Evolutionary conservation across 2,797 vertebrate genomes (phyloP).

Genomic region (Poecilia picta): DNA sequence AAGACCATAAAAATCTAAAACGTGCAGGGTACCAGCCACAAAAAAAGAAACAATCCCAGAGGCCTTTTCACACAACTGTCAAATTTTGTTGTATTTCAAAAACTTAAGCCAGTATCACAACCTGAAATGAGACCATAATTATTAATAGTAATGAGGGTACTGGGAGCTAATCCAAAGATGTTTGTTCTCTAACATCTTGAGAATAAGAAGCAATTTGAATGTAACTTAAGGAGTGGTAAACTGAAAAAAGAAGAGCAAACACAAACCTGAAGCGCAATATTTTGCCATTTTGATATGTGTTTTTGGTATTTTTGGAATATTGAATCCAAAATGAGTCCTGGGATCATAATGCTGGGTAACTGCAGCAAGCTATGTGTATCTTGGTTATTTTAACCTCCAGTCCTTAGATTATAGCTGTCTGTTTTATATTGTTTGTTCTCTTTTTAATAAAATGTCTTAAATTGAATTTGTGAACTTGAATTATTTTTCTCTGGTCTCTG

Average conservation of each 20-base stretch:
- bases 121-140: neutral
- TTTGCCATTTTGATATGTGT: neutral
- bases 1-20: neutral
- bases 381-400: slow-evolving; percentile 46
- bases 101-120: neutral
- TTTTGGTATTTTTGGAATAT: slow-evolving; percentile 1
- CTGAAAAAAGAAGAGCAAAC: slow-evolving; percentile 1
- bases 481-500: neutral
- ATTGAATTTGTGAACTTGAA: neutral
- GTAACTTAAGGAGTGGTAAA: neutral
- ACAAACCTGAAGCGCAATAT: neutral
- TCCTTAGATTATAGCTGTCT: slow-evolving; percentile 30
- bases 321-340: slow-evolving; percentile 1
- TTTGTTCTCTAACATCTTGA: neutral
- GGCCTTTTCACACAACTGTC: neutral
- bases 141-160: neutral
- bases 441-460: slow-evolving; percentile 53
- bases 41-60: neutral
- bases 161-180: neutral
- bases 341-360: slow-evolving; percentile 11
- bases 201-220: slow-evolving; percentile 1
- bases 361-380: slow-evolving; percentile 33
- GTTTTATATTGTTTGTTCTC: slow-evolving; percentile 65
- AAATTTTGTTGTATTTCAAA: neutral
- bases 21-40: neutral